Evolutionary conservation across 2,113 vertebrate species (phyloP), one percentile per base, ranked within the genome.

Genomic region (Apodemus speciosus): DNA sequence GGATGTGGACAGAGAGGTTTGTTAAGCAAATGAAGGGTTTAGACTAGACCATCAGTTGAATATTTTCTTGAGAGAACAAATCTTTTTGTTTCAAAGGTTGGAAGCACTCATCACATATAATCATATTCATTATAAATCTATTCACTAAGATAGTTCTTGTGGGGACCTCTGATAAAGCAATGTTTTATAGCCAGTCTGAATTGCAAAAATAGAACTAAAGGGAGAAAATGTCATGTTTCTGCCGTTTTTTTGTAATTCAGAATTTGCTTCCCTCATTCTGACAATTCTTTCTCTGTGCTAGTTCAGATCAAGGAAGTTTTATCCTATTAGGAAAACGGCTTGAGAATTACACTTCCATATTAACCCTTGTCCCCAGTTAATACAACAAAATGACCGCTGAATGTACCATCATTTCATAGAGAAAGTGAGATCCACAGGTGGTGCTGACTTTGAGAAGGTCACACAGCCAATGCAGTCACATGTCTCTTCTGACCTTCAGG

Each of bases 11-110:
- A 69, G 83, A 92, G 71, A 95, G 46, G 38, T 89, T 96, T 95
- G 93, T 92, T 97, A 94, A 95, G 89, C 92, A 97, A 97, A 96
- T 95, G 79, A 84, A 85, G 43, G 89, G 40, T 95, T 94, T 93
- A 66, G 35, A 92, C 51, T 88, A 85, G 32, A 88, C 66, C 84
- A 51, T 81, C 77, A 58, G 58, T 46, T 96, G 80, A 87, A 89
- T 89, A 89, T 95, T 89, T 92, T 84, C 91, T 97, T 96, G 93
- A 91, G 97, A 97, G 89, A 96, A 96, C 94, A 96, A 96, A 96
- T 27, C 23, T 43, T 88, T 92, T 90, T 92, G 64, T 91, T 90
- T 69, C 69, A 95, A 94, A 95, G 84, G n/a, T 77, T 94, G 53
- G 81, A 64, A 96, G 91, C 38, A 81, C 56, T 87, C 79, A 68